Conservation (phyloP, 2,888 invertebrate genomes). For the Lasioglossum villosulum region DNA sequence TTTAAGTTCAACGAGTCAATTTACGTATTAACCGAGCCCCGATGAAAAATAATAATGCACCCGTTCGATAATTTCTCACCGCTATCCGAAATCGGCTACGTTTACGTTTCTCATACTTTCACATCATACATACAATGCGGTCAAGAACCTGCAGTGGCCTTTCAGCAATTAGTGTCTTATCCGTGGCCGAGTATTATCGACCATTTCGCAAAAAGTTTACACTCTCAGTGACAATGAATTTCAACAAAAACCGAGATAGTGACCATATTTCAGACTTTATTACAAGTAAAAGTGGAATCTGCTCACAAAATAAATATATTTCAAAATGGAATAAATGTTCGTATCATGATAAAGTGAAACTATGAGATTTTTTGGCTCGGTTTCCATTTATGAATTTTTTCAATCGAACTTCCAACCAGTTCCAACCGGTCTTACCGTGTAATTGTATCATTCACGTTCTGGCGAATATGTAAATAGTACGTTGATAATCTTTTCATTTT, state of each 20-base stretch:
- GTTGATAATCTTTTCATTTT: not conserved
- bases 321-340: not conserved
- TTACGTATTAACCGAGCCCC: not conserved
- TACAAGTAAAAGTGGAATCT: not conserved
- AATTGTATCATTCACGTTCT: not conserved
- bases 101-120: constrained; percentile 52
- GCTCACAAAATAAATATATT: not conserved
- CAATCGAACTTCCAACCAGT: not conserved
- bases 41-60: constrained; percentile 9
- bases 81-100: constrained; percentile 30
- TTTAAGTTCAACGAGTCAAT: constrained; percentile 11
- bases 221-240: not conserved
- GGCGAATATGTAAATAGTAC: not conserved
- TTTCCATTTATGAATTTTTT: not conserved
- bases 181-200: constrained; percentile 17
- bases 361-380: not conserved
- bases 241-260: not conserved
- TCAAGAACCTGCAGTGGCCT: constrained; percentile 49
- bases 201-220: constrained; percentile 23
- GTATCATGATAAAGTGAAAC: not conserved
- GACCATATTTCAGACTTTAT: not conserved
- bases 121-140: constrained; percentile 39
- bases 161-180: constrained; percentile 52
- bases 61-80: not conserved
- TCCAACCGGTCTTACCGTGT: not conserved